phyloP scores from a whole-genome alignment of 2,113 vertebrate species.

The Thamnophis sirtalis region DNA sequence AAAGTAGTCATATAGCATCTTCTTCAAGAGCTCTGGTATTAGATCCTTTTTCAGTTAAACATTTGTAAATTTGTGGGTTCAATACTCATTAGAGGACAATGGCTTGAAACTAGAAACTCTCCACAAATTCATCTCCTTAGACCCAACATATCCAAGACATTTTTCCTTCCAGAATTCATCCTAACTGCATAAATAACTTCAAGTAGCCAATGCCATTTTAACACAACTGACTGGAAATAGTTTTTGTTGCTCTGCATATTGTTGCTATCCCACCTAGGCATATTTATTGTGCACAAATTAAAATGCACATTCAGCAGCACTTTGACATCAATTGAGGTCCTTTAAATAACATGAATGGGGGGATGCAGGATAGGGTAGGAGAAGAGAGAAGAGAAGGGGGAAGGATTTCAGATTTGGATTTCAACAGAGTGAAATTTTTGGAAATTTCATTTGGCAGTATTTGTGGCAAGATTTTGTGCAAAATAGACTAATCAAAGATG shows the following conservation, averaged over 20 bases:
- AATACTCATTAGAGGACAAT: background rate
- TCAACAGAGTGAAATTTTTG: background rate
- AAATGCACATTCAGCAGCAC: background rate
- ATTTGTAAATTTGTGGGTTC: background rate
- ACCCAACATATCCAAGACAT: background rate
- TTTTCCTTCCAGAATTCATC: too few species aligned
- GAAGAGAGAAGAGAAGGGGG: too few species aligned
- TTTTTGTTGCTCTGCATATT: background rate
- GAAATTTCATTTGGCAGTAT: background rate
- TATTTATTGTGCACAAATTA: background rate
- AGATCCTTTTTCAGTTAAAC: background rate
- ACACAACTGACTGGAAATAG: background rate
- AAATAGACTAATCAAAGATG: background rate
- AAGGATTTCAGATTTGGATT: background rate
- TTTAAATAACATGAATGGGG: too few species aligned
- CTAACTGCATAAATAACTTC: too few species aligned
- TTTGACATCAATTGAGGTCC: background rate
- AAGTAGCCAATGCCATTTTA: too few species aligned
- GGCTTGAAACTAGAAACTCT: background rate
- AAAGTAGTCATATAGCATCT: background rate
- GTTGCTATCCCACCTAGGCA: background rate
- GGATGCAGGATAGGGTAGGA: too few species aligned
- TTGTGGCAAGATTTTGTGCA: background rate
- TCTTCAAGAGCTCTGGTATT: background rate
- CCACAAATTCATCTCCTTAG: background rate